Percentiles rank a stretch among this genome's conserved stretches.
Conservation (phyloP, 2,113 vertebrate genomes). For the Rhea americana region DNA sequence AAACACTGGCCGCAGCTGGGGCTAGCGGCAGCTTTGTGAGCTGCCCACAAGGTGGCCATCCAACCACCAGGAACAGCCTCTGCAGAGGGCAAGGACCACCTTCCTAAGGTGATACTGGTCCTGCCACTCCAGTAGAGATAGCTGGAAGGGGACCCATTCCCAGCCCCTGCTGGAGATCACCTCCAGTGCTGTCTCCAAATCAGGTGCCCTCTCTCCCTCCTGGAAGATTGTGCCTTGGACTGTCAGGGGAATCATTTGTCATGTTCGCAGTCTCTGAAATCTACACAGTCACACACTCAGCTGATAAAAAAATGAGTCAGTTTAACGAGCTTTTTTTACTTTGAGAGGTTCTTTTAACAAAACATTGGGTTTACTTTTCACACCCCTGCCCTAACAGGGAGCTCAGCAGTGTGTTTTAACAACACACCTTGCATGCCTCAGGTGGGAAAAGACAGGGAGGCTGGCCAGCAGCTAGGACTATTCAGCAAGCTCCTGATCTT, state of each 20-base stretch:
- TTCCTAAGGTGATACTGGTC: not conserved
- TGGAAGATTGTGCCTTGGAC: not conserved
- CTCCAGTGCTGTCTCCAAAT: not conserved
- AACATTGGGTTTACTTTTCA: not conserved
- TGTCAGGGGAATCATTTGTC: not conserved
- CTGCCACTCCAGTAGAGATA: accelerated
- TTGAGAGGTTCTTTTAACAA: not conserved
- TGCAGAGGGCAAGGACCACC: not conserved
- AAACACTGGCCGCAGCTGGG: not conserved
- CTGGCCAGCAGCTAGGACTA: not conserved
- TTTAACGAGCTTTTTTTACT: not conserved
- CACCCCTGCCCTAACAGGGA: not conserved
- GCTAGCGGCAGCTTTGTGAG: not conserved
- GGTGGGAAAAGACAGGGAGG: not conserved
- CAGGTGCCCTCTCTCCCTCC: not conserved
- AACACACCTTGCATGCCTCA: accelerated
- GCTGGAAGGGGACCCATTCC: accelerated
- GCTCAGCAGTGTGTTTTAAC: not conserved
- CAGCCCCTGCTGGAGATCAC: not conserved
- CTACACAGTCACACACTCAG: not conserved
- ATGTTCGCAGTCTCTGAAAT: not conserved
- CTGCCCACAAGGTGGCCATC: not conserved
- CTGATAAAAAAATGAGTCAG: slow-evolving; percentile 11
- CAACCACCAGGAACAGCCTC: not conserved
- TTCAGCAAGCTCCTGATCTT: not conserved